Conservation (phyloP, 2,113 vertebrate genomes). For the Sus scrofa region T2T-Sscrofa CM000828.6:50903001-50903500, state of each 20-base stretch:
- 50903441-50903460: too few species aligned
- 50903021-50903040: neutral
- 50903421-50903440: neutral
- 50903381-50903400: neutral
- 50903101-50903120: neutral
- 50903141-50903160: neutral
- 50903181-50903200: constrained; percentile 9
- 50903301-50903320: neutral
- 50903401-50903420: neutral
- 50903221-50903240: constrained; percentile 70
- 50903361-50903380: neutral
- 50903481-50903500: neutral
- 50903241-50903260: constrained; percentile 64
- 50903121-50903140: neutral
- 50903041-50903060: too few species aligned
- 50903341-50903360: neutral
- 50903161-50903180: neutral
- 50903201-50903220: neutral
- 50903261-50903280: constrained; percentile 67
- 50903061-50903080: neutral
- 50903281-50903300: constrained; percentile 34
- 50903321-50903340: neutral
- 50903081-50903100: neutral
- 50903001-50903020: neutral
- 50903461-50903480: neutral